Evolutionary conservation across 2,888 invertebrate species (phyloP).

Genomic region (Agrotis ipsilon): DNA sequence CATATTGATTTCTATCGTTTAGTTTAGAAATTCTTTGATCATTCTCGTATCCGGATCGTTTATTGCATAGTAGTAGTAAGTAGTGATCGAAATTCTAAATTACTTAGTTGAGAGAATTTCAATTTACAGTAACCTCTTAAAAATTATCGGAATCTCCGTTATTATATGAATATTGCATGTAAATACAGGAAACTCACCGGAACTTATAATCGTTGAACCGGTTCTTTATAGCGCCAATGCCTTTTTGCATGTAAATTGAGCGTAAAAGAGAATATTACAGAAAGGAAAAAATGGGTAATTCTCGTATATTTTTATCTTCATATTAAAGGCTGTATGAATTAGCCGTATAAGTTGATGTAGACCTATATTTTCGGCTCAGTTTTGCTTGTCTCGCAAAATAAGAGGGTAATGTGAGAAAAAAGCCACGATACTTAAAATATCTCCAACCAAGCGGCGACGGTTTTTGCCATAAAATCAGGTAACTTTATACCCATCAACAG

Average conservation of each 20-base stretch:
- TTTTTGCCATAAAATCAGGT: constrained; percentile 44
- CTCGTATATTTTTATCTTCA: constrained; percentile 7
- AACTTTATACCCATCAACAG: constrained; percentile 47
- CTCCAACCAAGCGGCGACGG: constrained; percentile 20
- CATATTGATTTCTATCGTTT: constrained; percentile 34
- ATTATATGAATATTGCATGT: constrained; percentile 31
- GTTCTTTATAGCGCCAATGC: constrained; percentile 24
- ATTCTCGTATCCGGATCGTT: constrained; percentile 24
- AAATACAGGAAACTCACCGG: constrained; percentile 47
- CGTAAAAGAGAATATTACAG: constrained; percentile 13
- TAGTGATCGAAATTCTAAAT: background rate
- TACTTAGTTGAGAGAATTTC: constrained; percentile 4
- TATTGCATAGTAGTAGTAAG: constrained; percentile 21
- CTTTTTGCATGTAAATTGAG: constrained; percentile 24
- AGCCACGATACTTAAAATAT: constrained; percentile 33
- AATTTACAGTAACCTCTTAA: constrained; percentile 1
- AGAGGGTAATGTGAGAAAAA: constrained; percentile 20
- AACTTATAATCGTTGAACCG: constrained; percentile 51
- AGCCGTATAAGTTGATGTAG: constrained; percentile 2
- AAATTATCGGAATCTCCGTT: constrained; percentile 27
- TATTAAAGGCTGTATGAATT: background rate
- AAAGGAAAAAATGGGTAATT: constrained; percentile 18
- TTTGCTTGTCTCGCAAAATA: background rate
- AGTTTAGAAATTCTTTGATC: constrained; percentile 37
- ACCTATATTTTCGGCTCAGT: background rate